Conservation (phyloP, 2,113 vertebrate species). For the Scomber japonicus region DNA sequence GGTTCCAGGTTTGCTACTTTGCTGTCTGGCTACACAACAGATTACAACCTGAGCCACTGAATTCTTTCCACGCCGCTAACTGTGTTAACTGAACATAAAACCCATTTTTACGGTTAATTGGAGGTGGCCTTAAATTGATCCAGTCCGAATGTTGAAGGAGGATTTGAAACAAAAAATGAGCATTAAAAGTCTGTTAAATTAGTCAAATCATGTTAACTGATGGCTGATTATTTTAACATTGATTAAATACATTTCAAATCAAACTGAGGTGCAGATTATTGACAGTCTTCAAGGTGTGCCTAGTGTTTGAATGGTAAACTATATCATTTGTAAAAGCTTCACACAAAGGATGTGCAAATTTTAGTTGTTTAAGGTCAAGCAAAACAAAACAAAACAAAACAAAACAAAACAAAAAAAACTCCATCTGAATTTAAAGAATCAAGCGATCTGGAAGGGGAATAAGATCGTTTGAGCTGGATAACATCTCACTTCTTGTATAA, state of each 20-base stretch:
- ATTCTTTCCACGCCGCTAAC: background rate
- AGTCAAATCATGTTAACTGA: background rate
- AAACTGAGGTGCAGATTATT: background rate
- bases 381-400: too few species aligned
- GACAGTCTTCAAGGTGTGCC: background rate
- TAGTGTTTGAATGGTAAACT: constrained; percentile 4
- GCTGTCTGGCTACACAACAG: constrained; percentile 10
- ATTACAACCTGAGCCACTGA: constrained; percentile 8
- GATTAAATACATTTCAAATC: background rate
- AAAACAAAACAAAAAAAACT: too few species aligned
- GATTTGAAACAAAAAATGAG: background rate
- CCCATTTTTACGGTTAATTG: background rate
- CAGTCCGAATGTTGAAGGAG: background rate
- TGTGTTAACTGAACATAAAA: background rate
- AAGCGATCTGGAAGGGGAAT: too few species aligned
- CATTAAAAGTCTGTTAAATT: background rate
- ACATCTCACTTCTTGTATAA: background rate
- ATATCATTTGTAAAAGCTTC: background rate
- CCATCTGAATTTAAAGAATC: too few species aligned
- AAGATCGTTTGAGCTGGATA: background rate
- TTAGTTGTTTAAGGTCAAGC: background rate
- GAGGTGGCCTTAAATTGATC: background rate
- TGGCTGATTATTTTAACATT: background rate
- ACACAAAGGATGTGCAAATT: background rate
- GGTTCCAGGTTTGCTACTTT: constrained; percentile 5